Evolutionary conservation across 2,888 invertebrate species (phyloP), one percentile per base, ranked within the genome.

Genomic region (Muscina levida): DNA sequence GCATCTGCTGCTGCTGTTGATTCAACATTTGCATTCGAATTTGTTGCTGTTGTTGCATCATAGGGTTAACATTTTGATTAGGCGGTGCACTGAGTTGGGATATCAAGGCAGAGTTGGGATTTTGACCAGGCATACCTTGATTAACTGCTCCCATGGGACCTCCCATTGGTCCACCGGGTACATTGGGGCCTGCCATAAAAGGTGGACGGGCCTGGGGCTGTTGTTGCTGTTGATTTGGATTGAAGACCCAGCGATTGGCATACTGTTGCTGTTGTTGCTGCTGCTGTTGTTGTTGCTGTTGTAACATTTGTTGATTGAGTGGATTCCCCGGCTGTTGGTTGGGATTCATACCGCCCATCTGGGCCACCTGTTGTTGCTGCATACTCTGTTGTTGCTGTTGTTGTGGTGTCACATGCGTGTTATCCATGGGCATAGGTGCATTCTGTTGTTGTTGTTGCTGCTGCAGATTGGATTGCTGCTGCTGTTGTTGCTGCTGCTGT

Each of bases 61-160:
- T 82, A 0, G 89, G 85, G 77, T 85, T 89, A 0, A 89, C 87
- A 1, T 86, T 85, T 79, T 89, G 90, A 83, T 88, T 90, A 0
- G 91, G 89, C 0, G 94, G 94, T 79, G 93, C 92, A 84, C 93
- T 93, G 0, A 93, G 90, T 85, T 94, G 93, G 10, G 94, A 93
- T 77, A 93, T 92, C 0, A 93, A 90, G 8, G 93, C 93, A 85
- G 93, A 86, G 89, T 91, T 90, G 4, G 89, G 89, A 88, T 84
- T 92, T 86, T 86, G 91, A 85, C 71, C 91, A 85, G 76, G 89
- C 88, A 73, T 91, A 13, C 82, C 84, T 73, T 84, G 86, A 19
- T 82, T 83, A 15, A 81, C 82, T 8, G 82, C 80, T 3, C 83
- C 84, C 42, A 82, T 82, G 8, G 82, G 77, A 2, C 78, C 56